phyloP scores from a whole-genome alignment of 2,888 invertebrate species.

The Leptinotarsa tumamoca region DNA sequence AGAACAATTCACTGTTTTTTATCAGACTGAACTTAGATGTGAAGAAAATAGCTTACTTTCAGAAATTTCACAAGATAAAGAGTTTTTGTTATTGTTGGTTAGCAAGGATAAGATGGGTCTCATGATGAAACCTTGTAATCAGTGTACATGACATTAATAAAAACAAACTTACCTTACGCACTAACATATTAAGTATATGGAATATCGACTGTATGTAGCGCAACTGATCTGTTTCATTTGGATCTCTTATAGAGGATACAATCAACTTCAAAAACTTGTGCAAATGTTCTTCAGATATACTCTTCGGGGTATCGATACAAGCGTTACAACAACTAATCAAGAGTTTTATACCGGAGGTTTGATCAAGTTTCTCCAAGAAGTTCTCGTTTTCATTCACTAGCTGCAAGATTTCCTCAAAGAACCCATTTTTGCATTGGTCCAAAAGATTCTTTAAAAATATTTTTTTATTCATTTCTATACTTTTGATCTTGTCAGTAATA shows the following conservation, averaged over 20 bases:
- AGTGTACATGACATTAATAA: too few species aligned
- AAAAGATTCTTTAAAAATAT: slow-evolving; percentile 18
- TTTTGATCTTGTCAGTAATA: slow-evolving; percentile 9
- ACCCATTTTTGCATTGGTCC: slow-evolving; percentile 27
- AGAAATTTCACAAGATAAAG: too few species aligned
- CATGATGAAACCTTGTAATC: too few species aligned
- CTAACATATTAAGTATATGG: slow-evolving; percentile 36
- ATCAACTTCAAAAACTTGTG: slow-evolving; percentile 29
- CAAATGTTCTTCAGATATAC: slow-evolving; percentile 34
- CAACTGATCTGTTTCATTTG: slow-evolving; percentile 33
- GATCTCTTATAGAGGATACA: slow-evolving; percentile 25
- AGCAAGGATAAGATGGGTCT: too few species aligned
- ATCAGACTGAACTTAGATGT: too few species aligned
- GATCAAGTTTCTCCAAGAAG: background rate
- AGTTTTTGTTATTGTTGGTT: too few species aligned
- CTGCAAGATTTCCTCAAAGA: slow-evolving; percentile 23
- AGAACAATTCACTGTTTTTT: too few species aligned
- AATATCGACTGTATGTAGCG: slow-evolving; percentile 37
- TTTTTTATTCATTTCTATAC: slow-evolving; percentile 17
- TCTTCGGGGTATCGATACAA: slow-evolving; percentile 29
- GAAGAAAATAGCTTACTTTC: too few species aligned
- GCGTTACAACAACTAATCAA: slow-evolving; percentile 31
- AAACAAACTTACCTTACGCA: slow-evolving; percentile 29
- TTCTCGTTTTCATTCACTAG: slow-evolving; percentile 15
- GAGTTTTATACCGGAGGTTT: slow-evolving; percentile 22